Evolutionary conservation across 1,140 invertebrate species (phyloP).

Genomic region (Macrobrachium nipponense): DNA sequence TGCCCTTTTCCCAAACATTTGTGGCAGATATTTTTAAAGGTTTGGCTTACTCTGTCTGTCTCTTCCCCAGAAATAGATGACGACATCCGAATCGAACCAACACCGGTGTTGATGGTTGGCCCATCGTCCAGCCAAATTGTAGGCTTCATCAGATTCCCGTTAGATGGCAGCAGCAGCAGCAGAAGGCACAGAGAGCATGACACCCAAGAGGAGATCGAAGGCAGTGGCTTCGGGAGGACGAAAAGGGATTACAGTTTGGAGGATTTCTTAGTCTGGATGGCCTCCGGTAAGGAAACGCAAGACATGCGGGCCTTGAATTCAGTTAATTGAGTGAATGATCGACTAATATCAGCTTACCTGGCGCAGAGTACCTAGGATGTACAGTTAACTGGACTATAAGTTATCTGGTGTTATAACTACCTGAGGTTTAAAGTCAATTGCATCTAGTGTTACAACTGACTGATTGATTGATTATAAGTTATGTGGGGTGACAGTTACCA

Average conservation of each 20-base stretch:
- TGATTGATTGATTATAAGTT: no score
- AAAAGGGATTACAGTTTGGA: constrained; percentile 50
- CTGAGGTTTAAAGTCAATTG: no score
- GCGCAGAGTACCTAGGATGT: neutral
- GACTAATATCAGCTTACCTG: neutral
- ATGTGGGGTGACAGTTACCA: no score
- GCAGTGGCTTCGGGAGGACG: constrained; percentile 7
- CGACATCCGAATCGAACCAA: constrained; percentile 30
- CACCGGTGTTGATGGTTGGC: constrained; percentile 29
- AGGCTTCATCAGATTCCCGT: neutral
- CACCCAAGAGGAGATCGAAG: neutral
- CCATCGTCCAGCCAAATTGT: neutral
- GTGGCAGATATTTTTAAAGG: neutral
- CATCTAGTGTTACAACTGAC: no score
- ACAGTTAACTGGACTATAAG: no score
- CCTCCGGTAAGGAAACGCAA: constrained; percentile 18
- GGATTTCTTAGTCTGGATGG: constrained; percentile 46
- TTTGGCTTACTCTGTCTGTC: neutral
- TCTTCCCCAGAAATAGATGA: constrained; percentile 4
- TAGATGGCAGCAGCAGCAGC: constrained; percentile 1
- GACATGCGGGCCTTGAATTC: neutral
- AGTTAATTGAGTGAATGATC: no score
- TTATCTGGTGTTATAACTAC: no score
- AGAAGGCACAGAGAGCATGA: neutral
- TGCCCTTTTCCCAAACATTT: neutral